Percentiles rank a stretch among this genome's conserved stretches.
Evolutionary conservation across 92 coral and sea anemone genomes (phyloP).

Genomic region (Micromussa lordhowensis): DNA sequence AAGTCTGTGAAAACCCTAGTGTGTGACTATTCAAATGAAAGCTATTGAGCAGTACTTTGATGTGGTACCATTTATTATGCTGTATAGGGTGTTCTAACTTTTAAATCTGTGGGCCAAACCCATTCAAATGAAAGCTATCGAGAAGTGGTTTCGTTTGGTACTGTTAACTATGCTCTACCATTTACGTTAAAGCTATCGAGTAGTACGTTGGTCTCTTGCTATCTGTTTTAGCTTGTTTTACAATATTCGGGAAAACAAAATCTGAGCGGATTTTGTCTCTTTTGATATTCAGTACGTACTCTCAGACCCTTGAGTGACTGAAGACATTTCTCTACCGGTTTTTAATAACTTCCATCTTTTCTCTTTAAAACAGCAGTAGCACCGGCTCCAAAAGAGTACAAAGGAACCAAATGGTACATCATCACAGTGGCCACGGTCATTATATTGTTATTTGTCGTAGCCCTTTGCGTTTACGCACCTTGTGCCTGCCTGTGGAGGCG

Average conservation of each 20-base stretch:
- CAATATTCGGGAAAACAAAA: too few species aligned
- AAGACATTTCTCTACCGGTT: not conserved
- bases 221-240: too few species aligned
- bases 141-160: not conserved
- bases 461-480: constrained; percentile 40
- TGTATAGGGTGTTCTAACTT: not conserved
- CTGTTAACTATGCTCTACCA: not conserved
- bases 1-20: not conserved
- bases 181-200: not conserved
- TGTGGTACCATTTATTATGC: not conserved
- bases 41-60: not conserved
- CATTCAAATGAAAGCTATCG: not conserved
- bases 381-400: not conserved
- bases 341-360: not conserved
- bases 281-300: not conserved
- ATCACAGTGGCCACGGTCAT: constrained; percentile 12
- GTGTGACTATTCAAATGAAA: not conserved
- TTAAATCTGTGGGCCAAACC: not conserved
- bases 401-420: constrained; percentile 21
- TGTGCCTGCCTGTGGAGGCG: constrained; percentile 52
- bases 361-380: constrained; percentile 21
- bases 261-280: not conserved
- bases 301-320: not conserved
- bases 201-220: not conserved
- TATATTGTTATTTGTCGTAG: constrained; percentile 20